phyloP scores from a whole-genome alignment of 1,140 invertebrate species.

The Drosophila bocqueti region DNA sequence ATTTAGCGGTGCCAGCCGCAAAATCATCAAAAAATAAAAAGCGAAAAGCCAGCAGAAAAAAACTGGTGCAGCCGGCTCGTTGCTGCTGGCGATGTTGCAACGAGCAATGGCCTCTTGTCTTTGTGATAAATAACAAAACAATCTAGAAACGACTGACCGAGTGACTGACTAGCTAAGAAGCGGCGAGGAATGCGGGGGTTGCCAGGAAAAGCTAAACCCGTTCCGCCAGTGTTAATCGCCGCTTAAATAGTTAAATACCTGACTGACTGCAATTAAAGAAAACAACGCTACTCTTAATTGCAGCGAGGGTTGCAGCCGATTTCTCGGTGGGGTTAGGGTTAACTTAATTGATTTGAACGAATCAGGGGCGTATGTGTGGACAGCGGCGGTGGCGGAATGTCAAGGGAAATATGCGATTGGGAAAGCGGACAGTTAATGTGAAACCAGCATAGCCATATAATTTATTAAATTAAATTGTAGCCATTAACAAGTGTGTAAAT shows the following conservation, averaged over 20 bases:
- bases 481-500: conserved; percentile 17
- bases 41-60: conserved; percentile 9
- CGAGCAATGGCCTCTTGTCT: conserved; percentile 39
- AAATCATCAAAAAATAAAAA: conserved; percentile 28
- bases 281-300: conserved; percentile 48
- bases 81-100: conserved; percentile 35
- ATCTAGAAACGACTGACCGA: conserved; percentile 38
- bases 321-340: conserved; percentile 37
- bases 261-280: conserved; percentile 56
- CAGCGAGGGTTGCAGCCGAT: conserved; percentile 30
- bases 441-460: conserved; percentile 19
- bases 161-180: conserved; percentile 12
- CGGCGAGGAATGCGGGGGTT: conserved; percentile 12
- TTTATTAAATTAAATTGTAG: conserved; percentile 27
- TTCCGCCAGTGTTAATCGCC: conserved; percentile 65
- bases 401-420: conserved; percentile 31
- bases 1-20: conserved; percentile 19
- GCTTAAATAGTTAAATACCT: conserved; percentile 50
- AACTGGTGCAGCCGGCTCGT: conserved; percentile 52
- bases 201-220: conserved; percentile 62
- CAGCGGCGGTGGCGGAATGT: conserved; percentile 17
- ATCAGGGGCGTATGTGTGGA: conserved; percentile 34
- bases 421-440: conserved; percentile 33
- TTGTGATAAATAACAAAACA: conserved; percentile 43
- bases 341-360: conserved; percentile 40